Evolutionary conservation across 2,113 vertebrate genomes (phyloP).

Genomic region (Pelobates fuscus): DNA sequence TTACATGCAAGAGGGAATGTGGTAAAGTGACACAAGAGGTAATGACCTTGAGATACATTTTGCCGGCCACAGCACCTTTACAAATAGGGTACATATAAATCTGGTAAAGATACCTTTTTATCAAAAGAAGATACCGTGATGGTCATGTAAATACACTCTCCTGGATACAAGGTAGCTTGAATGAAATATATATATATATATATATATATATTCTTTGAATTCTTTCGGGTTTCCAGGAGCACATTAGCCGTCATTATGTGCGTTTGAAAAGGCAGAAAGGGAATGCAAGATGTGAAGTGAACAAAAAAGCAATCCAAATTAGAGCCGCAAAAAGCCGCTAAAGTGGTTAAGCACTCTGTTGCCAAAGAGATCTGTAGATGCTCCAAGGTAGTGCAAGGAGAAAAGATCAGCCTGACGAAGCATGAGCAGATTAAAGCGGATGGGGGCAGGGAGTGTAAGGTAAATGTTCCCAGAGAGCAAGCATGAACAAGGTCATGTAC

Average conservation of each 20-base stretch:
- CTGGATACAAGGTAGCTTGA: no score
- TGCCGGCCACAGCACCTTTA: no score
- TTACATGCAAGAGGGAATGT: no score
- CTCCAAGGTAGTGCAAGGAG: constrained; percentile 20
- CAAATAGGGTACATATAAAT: no score
- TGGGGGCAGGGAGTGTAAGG: not conserved
- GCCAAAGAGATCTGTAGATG: constrained; percentile 31
- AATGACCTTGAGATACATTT: no score
- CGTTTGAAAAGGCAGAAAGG: constrained; percentile 6
- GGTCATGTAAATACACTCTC: no score
- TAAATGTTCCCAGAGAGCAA: not conserved
- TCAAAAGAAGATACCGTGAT: no score
- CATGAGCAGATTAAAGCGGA: not conserved
- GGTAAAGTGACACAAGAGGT: no score
- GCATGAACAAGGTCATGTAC: not conserved
- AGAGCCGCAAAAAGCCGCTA: not conserved
- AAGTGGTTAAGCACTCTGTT: constrained; percentile 22
- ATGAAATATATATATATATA: no score
- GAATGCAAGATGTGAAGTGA: not conserved
- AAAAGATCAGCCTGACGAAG: not conserved
- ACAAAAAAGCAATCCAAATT: constrained; percentile 4
- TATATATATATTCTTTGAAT: no score
- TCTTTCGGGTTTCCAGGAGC: constrained; percentile 1
- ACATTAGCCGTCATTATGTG: constrained; percentile 5
- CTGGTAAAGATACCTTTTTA: no score